These are phyloP conservation scores for Ophiodon elongatus DNA, from an alignment of 2,113 vertebrate genomes.

Conservation along the genomic window DNA sequence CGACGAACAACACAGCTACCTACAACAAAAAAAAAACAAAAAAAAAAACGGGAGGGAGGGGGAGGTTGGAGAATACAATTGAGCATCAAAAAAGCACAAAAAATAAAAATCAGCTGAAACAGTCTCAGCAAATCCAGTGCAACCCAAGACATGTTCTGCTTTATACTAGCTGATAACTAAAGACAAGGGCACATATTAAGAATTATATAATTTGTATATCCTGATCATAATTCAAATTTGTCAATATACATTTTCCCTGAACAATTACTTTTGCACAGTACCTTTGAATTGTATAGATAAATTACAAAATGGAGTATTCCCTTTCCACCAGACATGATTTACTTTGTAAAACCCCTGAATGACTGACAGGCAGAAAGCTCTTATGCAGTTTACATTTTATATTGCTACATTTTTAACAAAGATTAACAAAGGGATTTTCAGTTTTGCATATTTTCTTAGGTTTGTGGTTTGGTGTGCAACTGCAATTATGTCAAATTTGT, in stretches of 20 bases:
- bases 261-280: slow-evolving; percentile 85
- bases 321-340: slow-evolving; percentile 80
- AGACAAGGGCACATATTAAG: slow-evolving; percentile 75
- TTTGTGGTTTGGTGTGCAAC: slow-evolving; percentile 70
- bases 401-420: slow-evolving; percentile 82
- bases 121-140: slow-evolving; percentile 86
- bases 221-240: slow-evolving; percentile 76
- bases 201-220: slow-evolving; percentile 76
- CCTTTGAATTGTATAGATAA: slow-evolving; percentile 82
- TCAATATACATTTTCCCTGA: slow-evolving; percentile 82
- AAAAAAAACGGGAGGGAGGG: slow-evolving; percentile 31
- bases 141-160: slow-evolving; percentile 82
- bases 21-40: slow-evolving; percentile 30
- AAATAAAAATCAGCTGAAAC: slow-evolving; percentile 66
- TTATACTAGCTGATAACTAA: slow-evolving; percentile 73
- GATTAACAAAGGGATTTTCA: slow-evolving; percentile 65
- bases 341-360: slow-evolving; percentile 79
- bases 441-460: slow-evolving; percentile 80
- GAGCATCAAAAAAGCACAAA: slow-evolving; percentile 58
- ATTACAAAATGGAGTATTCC: slow-evolving; percentile 82
- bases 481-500: slow-evolving; percentile 76
- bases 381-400: slow-evolving; percentile 72
- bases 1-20: slow-evolving; percentile 72
- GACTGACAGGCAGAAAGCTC: slow-evolving; percentile 74
- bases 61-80: slow-evolving; percentile 65